A percentile compares a stretch with the other conserved stretches of the same genome.
These are phyloP conservation scores for Diaperis boleti DNA, from an alignment of 2,888 invertebrate genomes.

Conservation along the genomic window DNA sequence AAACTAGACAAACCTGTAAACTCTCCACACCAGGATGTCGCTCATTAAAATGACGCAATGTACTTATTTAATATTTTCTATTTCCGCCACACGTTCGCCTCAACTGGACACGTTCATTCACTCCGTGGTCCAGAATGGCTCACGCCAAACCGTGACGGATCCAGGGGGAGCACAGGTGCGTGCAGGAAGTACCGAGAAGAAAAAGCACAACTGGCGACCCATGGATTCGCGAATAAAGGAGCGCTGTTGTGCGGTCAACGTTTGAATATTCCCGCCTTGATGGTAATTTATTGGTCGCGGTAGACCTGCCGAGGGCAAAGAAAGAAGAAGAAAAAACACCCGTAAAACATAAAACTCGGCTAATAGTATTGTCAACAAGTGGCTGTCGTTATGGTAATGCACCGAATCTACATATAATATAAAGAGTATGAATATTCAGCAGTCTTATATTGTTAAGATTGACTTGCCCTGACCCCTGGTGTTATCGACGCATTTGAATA, in stretches of 20 bases:
- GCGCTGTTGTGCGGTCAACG: too few species aligned
- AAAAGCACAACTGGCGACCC: too few species aligned
- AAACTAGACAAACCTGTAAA: constrained; percentile 54
- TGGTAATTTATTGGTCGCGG: constrained; percentile 15
- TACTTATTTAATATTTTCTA: constrained; percentile 51
- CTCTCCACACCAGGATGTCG: constrained; percentile 51
- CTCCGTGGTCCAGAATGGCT: constrained; percentile 38
- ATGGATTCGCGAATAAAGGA: too few species aligned
- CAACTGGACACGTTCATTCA: constrained; percentile 47
- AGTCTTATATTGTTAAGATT: constrained; percentile 58
- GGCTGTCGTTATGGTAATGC: constrained; percentile 60
- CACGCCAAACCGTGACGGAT: constrained; percentile 23
- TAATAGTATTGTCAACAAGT: constrained; percentile 57
- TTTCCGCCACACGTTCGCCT: constrained; percentile 47
- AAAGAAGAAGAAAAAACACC: constrained; percentile 25
- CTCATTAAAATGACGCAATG: constrained; percentile 52
- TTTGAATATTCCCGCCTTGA: too few species aligned
- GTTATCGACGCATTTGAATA: constrained; percentile 46
- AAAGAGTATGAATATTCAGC: constrained; percentile 61
- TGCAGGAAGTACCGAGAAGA: too few species aligned
- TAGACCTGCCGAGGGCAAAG: constrained; percentile 15
- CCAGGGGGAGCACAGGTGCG: constrained; percentile 5
- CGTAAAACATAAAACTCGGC: constrained; percentile 29
- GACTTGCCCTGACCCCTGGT: constrained; percentile 60
- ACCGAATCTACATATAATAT: constrained; percentile 63